Base-by-base conservation (phyloP, 2,113 vertebrate species). In the Tonatia bakeri region DNA sequence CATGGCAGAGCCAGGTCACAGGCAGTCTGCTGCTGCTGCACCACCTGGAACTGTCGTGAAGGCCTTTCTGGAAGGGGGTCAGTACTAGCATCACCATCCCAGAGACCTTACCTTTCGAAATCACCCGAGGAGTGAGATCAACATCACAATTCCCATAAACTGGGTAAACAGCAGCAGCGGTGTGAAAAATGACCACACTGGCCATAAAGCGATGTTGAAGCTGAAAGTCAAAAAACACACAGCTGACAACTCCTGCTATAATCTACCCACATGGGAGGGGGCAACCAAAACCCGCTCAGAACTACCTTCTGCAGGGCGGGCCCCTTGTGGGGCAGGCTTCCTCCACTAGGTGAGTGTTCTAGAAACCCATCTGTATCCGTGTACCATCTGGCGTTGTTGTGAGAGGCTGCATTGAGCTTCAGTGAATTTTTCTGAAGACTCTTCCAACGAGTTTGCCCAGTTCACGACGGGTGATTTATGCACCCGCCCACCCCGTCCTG, bases 101-200 rank as follows among this genome's bases (percentile, higher is more conserved):
- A 8, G 76, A 36, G 76, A 22, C 1, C 89, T 98, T 98, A 99
- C 99, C 99, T 98, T 83, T 80, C 50, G 36, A 9, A 47, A 9
- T 99, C 97, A 99, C 82, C 99, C 99, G 24, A 99, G 98, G 52
- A 99, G 98, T 6, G 99, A 99, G 96, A 99, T 98, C 88, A 99
- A 96, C 99, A 99, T 99, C 70, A 99, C 98, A 7, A 99, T 97
- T 40, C 99, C 99, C 99, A 99, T 99, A 87, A 99, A 99, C 98
- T 99, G 99, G 69, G 99, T 98, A 96, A 99, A 99, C 79, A 99
- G 98, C 97, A 99, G 97, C 72, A 99, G 56, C 1, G 99, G 99
- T 7, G 99, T 99, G 96, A 99, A 98, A 97, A 99, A 99, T 0
- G 99, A 99, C 99, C 99, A 99, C 82, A 99, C 98, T 0, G 99